Conservation (phyloP, 1,140 invertebrate species). For the Acromyrmex charruanus region DNA sequence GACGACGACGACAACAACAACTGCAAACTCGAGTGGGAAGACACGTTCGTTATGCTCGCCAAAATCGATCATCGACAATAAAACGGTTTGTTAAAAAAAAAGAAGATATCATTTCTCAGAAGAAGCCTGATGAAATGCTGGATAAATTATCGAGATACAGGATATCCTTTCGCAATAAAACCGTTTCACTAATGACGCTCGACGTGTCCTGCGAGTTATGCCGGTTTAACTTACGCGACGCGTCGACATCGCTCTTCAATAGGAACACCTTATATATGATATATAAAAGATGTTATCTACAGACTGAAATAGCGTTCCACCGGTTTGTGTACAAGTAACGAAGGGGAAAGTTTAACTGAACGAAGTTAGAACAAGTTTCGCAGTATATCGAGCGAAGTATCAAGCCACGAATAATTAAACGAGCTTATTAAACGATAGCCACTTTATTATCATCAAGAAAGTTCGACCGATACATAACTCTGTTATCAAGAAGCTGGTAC, state of each 20-base stretch:
- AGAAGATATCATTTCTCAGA: neutral
- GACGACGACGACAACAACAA: neutral
- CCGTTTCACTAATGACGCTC: conserved; percentile 15
- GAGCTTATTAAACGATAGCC: conserved; percentile 16
- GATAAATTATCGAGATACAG: conserved; percentile 1
- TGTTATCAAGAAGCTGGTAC: neutral
- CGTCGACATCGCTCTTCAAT: neutral
- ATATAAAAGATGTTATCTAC: neutral
- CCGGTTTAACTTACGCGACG: conserved; percentile 5
- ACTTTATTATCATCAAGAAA: neutral
- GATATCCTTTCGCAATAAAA: conserved; percentile 17
- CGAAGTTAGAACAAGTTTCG: conserved; percentile 1
- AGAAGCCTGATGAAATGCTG: conserved; percentile 3
- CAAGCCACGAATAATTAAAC: conserved; percentile 3
- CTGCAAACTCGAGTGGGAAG: conserved; percentile 2
- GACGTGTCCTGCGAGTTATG: conserved; percentile 21
- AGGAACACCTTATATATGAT: neutral
- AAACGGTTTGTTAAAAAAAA: neutral
- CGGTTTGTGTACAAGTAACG: conserved; percentile 28
- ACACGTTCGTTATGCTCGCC: neutral
- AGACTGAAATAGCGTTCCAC: conserved; percentile 5
- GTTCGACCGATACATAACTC: neutral
- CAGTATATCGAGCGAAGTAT: neutral
- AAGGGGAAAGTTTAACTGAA: conserved; percentile 21
- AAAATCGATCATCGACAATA: conserved; percentile 12